Percentiles rank a stretch among this genome's conserved stretches.
Conservation (phyloP, 2,797 vertebrate genomes). For the Octomys mimax region DNA sequence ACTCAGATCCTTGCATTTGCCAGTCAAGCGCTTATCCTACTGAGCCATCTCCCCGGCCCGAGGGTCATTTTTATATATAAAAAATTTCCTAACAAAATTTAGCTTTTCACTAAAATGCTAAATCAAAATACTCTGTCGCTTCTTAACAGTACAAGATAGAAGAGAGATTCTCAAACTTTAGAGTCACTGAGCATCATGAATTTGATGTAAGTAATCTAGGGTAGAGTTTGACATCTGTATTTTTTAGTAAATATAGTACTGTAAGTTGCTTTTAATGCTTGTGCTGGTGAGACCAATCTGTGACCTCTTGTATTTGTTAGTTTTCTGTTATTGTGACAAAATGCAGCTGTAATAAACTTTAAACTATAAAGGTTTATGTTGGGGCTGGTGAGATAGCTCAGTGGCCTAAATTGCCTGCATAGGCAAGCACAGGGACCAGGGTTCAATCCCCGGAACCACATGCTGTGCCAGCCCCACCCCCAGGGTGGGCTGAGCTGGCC, state of each 20-base stretch:
- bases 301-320: neutral
- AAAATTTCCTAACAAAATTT: slow-evolving; percentile 22
- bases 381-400: no score
- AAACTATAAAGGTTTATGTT: no score
- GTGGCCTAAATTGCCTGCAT: no score
- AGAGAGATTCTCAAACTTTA: neutral
- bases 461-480: no score
- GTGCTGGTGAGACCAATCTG: slow-evolving; percentile 17
- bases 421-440: no score
- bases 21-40: no score
- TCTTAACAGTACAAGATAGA: slow-evolving; percentile 7
- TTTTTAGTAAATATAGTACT: neutral
- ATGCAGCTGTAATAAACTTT: neutral
- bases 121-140: slow-evolving; percentile 12
- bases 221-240: neutral
- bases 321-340: neutral
- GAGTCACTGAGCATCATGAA: neutral
- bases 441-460: no score
- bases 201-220: neutral
- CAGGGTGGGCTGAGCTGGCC: no score
- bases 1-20: no score
- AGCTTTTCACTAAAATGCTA: slow-evolving; percentile 44
- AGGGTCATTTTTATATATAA: neutral
- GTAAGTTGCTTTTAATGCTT: neutral
- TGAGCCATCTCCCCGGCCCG: no score